These are phyloP conservation scores for Globodera rostochiensis DNA, from an alignment of 1,140 invertebrate genomes.

Conservation along the genomic window DNA sequence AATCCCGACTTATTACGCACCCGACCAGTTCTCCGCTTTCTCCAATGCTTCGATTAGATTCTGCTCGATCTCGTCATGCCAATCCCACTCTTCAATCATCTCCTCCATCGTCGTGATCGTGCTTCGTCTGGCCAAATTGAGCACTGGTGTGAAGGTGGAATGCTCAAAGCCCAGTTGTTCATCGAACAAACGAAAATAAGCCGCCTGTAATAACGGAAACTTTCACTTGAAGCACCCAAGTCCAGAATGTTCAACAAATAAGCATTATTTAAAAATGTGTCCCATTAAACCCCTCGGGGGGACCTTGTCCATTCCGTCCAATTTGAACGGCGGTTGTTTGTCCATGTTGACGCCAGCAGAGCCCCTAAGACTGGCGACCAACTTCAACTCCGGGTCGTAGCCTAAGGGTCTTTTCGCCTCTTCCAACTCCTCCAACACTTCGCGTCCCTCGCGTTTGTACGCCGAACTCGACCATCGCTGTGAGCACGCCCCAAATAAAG, in stretches of 20 bases:
- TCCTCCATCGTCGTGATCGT: conserved; percentile 20
- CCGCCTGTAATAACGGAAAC: not conserved
- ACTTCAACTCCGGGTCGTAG: not conserved
- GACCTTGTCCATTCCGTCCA: not conserved
- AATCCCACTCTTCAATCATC: conserved; percentile 30
- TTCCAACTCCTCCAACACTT: not conserved
- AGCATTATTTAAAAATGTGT: not conserved
- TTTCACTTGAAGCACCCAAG: not conserved
- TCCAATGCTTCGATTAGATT: conserved; percentile 14
- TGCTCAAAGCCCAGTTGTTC: conserved; percentile 9
- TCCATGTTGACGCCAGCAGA: not conserved
- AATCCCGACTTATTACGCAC: not conserved
- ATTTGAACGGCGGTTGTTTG: not conserved
- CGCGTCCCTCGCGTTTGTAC: not conserved
- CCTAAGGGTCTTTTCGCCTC: not conserved
- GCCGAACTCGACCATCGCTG: not conserved
- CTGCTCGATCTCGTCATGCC: conserved; percentile 23
- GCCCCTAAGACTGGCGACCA: not conserved
- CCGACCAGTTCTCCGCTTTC: conserved; percentile 8
- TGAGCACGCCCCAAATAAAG: not conserved
- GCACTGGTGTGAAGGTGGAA: conserved; percentile 9
- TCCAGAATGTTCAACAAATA: not conserved
- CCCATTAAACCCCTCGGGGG: too few relatives aligned
- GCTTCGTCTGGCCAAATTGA: conserved; percentile 12
- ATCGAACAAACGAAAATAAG: not conserved